These are phyloP conservation scores for Mystacornis crossleyi DNA, from an alignment of 2,113 vertebrate genomes.

Conservation along the genomic window DNA sequence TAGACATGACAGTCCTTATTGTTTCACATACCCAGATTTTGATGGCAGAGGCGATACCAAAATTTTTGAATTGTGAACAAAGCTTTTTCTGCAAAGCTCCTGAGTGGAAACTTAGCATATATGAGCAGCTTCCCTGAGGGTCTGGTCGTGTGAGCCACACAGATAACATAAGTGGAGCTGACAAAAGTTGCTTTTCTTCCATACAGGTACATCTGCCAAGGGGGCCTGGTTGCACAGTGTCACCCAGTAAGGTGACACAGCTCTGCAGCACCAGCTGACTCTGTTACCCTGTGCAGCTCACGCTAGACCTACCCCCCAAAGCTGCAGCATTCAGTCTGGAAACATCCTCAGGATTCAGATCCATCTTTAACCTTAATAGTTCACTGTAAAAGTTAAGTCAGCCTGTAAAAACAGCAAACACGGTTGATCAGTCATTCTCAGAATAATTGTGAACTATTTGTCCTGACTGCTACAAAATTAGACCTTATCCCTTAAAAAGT, in stretches of 20 bases:
- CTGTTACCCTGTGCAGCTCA: neutral
- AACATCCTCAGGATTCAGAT: neutral
- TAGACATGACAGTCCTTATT: conserved; percentile 19
- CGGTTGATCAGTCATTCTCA: neutral
- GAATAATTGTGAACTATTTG: neutral
- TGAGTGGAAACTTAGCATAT: neutral
- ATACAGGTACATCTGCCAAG: neutral
- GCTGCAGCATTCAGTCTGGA: neutral
- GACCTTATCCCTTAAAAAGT: neutral
- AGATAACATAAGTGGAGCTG: neutral
- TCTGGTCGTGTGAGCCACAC: neutral
- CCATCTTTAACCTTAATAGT: neutral
- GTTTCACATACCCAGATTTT: neutral
- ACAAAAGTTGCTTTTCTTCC: neutral
- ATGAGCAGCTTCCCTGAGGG: neutral
- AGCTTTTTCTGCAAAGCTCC: neutral
- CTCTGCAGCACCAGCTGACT: neutral
- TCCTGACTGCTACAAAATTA: neutral
- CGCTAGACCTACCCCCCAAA: neutral
- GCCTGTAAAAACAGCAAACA: neutral
- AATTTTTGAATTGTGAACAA: neutral
- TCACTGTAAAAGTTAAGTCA: neutral
- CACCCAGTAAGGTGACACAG: neutral
- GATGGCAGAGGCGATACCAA: conserved; percentile 5
- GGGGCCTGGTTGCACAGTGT: neutral